Base-by-base conservation (phyloP, 2,888 invertebrate species). In the Fabriciana adippe region DNA sequence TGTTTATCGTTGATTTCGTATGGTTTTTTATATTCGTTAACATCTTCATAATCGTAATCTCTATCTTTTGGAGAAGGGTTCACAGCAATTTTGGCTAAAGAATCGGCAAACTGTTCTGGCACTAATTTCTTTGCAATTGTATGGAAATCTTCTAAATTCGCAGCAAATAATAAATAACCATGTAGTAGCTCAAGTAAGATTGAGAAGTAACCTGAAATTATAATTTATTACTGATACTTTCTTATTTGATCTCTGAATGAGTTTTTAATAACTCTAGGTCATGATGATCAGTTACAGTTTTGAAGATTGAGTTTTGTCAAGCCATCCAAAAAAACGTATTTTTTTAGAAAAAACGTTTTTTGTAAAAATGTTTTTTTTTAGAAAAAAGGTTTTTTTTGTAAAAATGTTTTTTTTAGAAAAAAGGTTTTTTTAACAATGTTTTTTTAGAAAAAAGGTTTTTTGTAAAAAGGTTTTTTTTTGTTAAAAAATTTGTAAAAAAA, bases 61-160 rank as follows among this genome's bases (percentile, higher is more conserved):
- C 55, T 55, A 1, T 68, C 67, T 57, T 26, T 56, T 1, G 21
- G n/a, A 13, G 26, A 8, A 1, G 57, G 51, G 11, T 59, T 60
- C 1, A 53, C 18, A 3, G 48, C 21, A 6, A 67, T 64, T 54
- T 51, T 69, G 1, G 55, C 35, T 26, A 69, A 47, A 14, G n/a
- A 55, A 18, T 54, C 55, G 0, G 61, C 63, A n/a, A 69, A 54
- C 14, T 64, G 59, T 13, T 68, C 56, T 6, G 71, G 67, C 0
- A 59, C 48, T 2, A 72, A 53, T 45, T 69, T 69, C 31, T 69
- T 56, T 1, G 71, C 69, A 35, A 72, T 65, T 3, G 64, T 41
- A 3, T 67, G 69, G 21, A 72, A 69, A 51, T 72, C 71, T 5
- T 67, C 69, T 35, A 72, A 45, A 65, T 72, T 72, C 2, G 71